Base-by-base conservation (phyloP, 2,797 vertebrate species). In the Hyperoplus lanceolatus region DNA sequence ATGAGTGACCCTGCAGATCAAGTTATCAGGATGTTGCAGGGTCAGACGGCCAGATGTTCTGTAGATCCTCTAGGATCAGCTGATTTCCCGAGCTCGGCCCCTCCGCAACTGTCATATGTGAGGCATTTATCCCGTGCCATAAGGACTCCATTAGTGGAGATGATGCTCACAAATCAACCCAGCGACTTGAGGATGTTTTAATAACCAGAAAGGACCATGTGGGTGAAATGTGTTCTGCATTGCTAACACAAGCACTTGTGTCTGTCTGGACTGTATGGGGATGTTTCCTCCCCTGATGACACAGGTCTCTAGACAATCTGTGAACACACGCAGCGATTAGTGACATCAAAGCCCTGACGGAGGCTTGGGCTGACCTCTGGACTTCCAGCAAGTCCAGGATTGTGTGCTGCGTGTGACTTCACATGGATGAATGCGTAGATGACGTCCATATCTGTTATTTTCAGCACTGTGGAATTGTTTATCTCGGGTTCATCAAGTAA, bases 11-110 rank as follows among this genome's bases (percentile, higher is more conserved):
- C 93, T 87, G 90, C 86, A 90, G 93, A 92, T 93, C 86, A 92
- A 91, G 85, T 92, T 88, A 89, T 94, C 91, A 92, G 89, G 86
- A 93, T 91, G 90, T 69, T 86, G 84, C 78, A 14, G 81, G 90
- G 88, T 89, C 89, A 92, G 90, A 91, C 89, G 8, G 89, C 90
- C 93, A 94, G 93, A 94, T 94, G 93, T 94, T 92, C 83, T 77
- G 89, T 79, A 89, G 89, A 93, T 92, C 90, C 92, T 87, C 84
- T 91, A 49, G 82, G 81, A 92, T 93, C 91, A 92, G 90, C 88
- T 92, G 90, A 87, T 90, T 89, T 77, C 75, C 82, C 73, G 83
- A 89, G 85, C 84, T 83, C 72, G 10, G 70, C 77, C 81, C 81
- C 77, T 82, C 82, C 56, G 76, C 48, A 81, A 49, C 78, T 69